Conservation (phyloP, 2,797 vertebrate species). For the Steatocranus sp. region DNA sequence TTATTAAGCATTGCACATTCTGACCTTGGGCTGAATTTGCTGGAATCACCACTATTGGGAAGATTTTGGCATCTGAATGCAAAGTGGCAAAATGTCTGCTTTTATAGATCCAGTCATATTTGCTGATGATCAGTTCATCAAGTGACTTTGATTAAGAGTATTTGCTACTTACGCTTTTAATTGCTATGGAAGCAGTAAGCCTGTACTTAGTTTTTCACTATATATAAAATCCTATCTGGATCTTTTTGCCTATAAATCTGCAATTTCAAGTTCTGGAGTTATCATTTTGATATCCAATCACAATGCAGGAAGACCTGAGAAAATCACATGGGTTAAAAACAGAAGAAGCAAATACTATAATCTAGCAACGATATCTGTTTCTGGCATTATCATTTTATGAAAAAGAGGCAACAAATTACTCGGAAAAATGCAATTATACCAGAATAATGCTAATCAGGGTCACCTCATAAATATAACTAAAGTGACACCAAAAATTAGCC, state of each 20-base stretch:
- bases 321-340: neutral
- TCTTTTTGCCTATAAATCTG: neutral
- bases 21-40: accelerated
- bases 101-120: neutral
- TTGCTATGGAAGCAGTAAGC: neutral
- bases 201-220: neutral
- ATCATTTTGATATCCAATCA: neutral
- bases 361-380: neutral
- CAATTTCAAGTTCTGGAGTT: neutral
- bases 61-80: neutral
- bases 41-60: accelerated
- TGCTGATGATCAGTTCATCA: neutral
- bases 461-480: neutral
- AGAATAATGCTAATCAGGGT: neutral
- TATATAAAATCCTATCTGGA: neutral
- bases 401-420: neutral
- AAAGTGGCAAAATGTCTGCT: neutral
- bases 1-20: neutral
- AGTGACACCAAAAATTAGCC: neutral
- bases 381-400: neutral
- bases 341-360: accelerated
- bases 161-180: neutral
- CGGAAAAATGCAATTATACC: neutral
- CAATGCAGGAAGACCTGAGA: neutral
- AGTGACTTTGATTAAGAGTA: neutral